Percentiles rank a stretch among this genome's conserved stretches.
Evolutionary conservation across 2,888 invertebrate species (phyloP).

Genomic region (Nomada ruficornis): DNA sequence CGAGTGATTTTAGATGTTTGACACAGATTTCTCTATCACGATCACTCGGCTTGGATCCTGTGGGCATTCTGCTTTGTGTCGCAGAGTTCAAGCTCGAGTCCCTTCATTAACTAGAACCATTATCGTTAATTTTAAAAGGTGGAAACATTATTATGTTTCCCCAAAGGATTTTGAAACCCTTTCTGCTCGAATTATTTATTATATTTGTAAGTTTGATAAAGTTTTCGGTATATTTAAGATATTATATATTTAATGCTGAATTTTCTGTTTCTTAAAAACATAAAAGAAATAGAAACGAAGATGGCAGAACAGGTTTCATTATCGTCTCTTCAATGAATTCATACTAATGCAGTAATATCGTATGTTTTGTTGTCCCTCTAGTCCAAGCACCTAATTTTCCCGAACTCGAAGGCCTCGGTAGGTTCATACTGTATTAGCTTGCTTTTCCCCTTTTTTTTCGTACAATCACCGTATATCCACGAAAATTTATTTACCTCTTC

Average conservation of each 20-base stretch:
- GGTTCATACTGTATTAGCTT: conserved; percentile 85
- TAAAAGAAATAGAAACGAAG: background rate
- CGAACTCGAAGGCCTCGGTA: conserved; percentile 87
- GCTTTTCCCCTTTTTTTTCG: conserved; percentile 70
- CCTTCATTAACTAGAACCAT: conserved; percentile 43
- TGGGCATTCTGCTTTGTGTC: background rate
- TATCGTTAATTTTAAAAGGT: conserved; percentile 44
- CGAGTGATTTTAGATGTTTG: background rate
- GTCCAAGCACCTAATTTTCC: conserved; percentile 88
- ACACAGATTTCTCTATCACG: conserved; percentile 9
- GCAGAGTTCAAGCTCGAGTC: conserved; percentile 5
- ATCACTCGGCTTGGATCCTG: conserved; percentile 31
- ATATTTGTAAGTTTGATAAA: background rate
- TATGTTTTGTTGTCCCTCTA: conserved; percentile 84
- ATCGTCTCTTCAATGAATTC: conserved; percentile 66
- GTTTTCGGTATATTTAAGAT: background rate
- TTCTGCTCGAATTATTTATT: conserved; percentile 34
- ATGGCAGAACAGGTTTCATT: conserved; percentile 65
- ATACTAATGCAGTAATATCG: conserved; percentile 83
- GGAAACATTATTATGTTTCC: conserved; percentile 50
- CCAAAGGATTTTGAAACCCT: conserved; percentile 60
- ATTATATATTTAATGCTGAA: background rate
- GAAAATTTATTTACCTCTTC: conserved; percentile 39
- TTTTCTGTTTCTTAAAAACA: background rate
- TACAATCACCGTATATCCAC: conserved; percentile 58